Base-by-base conservation (phyloP, 2,888 invertebrate species). In the Agonopterix alstromeriana region DNA sequence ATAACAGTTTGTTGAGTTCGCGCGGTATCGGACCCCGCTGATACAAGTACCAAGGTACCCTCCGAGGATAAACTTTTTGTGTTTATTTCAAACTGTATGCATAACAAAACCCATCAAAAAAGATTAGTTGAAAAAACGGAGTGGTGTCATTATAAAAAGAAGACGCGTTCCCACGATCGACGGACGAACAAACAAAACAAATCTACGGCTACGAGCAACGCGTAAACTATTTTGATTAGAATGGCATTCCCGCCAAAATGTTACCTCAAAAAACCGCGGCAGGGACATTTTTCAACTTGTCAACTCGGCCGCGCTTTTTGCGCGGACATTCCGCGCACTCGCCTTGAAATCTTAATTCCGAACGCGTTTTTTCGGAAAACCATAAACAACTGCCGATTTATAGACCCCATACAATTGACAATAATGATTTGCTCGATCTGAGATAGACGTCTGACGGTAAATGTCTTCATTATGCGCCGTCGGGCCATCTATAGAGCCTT, bases 151-250 rank as follows among this genome's bases (percentile, higher is more conserved):
- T 55, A 51, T 54, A 70, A 69, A 73, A 76, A 77, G 67, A 67
- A 61, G 45, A 42, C 43, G 53, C 69, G 73, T 78, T 82, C 82
- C 82, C 82, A 82, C 82, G 82, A 65, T 59, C 60, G 60, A 53
- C 49, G 52, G 50, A 43, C 38, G 50, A 42, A 48, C 60, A 58
- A 70, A 70, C 66, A 73, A 77, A 69, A 73, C 67, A 60, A 65
- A 62, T 55, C 59, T 66, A 67, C 53, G 53, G 56, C 58, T 60
- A 68, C 53, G 52, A 56, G 59, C 61, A 68, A 72, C 75, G 82
- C 85, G 88, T 87, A 87, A 87, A 88, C 86, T 83, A 88, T 88
- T 87, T 88, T 87, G 87, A 88, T 88, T 86, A 86, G 87, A 86
- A 85, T 83, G 80, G 82, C 81, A 78, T 79, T 77, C 78, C 74